Percentiles rank a stretch among this genome's conserved stretches.
Conservation (phyloP, 2,888 invertebrate species). For the Tridacna gigas region DNA sequence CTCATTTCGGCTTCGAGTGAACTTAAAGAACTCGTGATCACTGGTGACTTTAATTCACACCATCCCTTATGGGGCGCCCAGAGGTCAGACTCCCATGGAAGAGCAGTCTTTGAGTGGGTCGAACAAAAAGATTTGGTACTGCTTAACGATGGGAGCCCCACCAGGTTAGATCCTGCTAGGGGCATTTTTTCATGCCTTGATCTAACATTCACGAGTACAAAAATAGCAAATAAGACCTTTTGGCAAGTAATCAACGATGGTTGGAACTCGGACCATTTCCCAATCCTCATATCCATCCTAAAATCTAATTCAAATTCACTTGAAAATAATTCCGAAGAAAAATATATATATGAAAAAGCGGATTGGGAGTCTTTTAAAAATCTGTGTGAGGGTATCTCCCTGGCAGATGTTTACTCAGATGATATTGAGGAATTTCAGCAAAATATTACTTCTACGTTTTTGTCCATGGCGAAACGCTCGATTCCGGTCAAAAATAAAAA, state of each 20-base stretch:
- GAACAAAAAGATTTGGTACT: conserved; percentile 1
- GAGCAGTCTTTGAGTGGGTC: conserved; percentile 20
- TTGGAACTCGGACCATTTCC: conserved; percentile 26
- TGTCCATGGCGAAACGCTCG: neutral
- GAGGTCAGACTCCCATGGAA: conserved; percentile 5
- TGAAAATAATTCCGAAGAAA: neutral
- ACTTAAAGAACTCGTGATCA: neutral
- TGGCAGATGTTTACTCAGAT: conserved; percentile 7
- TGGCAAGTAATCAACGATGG: conserved; percentile 18
- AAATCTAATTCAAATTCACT: neutral
- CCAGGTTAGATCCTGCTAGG: conserved; percentile 7
- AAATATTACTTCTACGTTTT: neutral
- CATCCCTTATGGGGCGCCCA: conserved; percentile 13
- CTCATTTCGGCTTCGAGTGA: neutral
- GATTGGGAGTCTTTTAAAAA: conserved; percentile 14
- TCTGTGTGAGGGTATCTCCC: neutral
- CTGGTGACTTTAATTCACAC: conserved; percentile 31
- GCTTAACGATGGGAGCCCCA: conserved; percentile 26
- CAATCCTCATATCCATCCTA: conserved; percentile 12
- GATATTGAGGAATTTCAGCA: conserved; percentile 11
- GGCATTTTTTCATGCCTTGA: conserved; percentile 1
- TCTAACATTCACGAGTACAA: conserved; percentile 1
- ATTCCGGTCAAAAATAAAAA: neutral
- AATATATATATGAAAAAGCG: conserved; percentile 3
- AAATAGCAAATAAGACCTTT: neutral